These are phyloP conservation scores for Blomia tropicalis DNA, from an alignment of 2,888 invertebrate species.

Conservation along the genomic window DNA sequence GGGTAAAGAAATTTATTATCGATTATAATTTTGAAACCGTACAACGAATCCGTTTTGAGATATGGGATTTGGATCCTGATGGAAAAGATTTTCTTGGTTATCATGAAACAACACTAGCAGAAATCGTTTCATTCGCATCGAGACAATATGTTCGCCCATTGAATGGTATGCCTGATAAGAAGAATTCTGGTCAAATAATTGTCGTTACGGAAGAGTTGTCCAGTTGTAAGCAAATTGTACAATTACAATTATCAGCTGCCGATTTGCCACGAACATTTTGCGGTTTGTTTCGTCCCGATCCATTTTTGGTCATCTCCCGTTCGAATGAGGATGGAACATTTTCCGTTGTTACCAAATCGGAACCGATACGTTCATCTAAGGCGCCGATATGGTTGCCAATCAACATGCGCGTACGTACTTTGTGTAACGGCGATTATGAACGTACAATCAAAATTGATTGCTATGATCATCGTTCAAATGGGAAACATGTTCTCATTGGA, in stretches of 20 bases:
- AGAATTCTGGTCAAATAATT: conserved; percentile 29
- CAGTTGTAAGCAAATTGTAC: conserved; percentile 27
- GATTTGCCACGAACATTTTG: conserved; percentile 9
- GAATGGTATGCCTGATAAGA: neutral
- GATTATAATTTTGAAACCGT: conserved; percentile 45
- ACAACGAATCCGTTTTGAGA: conserved; percentile 42
- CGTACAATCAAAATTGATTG: conserved; percentile 41
- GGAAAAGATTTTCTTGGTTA: conserved; percentile 41
- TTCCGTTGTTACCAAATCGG: conserved; percentile 42
- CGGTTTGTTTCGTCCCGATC: conserved; percentile 16
- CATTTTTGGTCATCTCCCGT: conserved; percentile 28
- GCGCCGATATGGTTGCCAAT: conserved; percentile 44
- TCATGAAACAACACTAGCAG: conserved; percentile 42
- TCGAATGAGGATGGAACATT: conserved; percentile 39
- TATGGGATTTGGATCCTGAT: conserved; percentile 32
- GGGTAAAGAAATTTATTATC: conserved; percentile 42
- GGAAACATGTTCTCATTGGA: conserved; percentile 23
- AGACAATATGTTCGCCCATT: conserved; percentile 28
- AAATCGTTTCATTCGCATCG: conserved; percentile 37
- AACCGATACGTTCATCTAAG: conserved; percentile 40
- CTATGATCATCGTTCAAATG: conserved; percentile 30
- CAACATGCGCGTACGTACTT: conserved; percentile 37
- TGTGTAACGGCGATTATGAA: conserved; percentile 43
- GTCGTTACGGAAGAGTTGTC: conserved; percentile 32
- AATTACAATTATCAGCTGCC: conserved; percentile 20